A percentile compares a stretch with the other conserved stretches of the same genome.
These are phyloP conservation scores for Coleophora flavipennella DNA, from an alignment of 2,888 invertebrate species.

Conservation along the genomic window DNA sequence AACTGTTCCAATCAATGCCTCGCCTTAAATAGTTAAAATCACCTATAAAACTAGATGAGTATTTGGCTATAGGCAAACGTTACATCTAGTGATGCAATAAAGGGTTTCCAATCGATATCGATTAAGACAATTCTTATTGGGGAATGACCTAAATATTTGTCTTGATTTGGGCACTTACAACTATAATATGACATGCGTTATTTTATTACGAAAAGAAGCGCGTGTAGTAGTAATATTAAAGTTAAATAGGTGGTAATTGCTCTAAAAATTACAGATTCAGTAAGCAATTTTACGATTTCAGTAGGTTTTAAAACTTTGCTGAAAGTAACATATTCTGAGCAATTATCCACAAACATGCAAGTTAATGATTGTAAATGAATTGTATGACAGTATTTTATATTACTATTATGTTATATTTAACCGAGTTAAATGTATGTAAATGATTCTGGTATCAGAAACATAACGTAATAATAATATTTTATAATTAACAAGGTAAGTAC, in stretches of 20 bases:
- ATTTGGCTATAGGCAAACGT: background rate
- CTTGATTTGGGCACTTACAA: conserved; percentile 16
- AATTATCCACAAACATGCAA: background rate
- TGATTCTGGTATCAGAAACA: no score
- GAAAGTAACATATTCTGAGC: background rate
- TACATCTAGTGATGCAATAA: background rate
- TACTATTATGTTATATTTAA: no score
- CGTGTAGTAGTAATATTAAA: conserved; percentile 6
- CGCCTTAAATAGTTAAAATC: no score
- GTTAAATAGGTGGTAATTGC: no score
- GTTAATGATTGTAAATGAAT: no score
- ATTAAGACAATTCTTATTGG: conserved; percentile 24
- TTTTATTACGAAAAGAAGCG: conserved; percentile 13
- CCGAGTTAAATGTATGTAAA: no score
- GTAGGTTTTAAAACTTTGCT: background rate
- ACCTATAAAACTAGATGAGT: background rate
- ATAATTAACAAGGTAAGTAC: no score
- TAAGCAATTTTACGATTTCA: background rate
- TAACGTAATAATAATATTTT: no score
- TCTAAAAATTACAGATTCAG: background rate
- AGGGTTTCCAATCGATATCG: conserved; percentile 26
- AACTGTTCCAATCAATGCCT: no score
- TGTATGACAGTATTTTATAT: no score
- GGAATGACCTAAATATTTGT: conserved; percentile 37
- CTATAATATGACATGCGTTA: conserved; percentile 20